A percentile compares a stretch with the other conserved stretches of the same genome.
Conservation (phyloP, 2,113 vertebrate species). For the Centrocercus urophasianus region DNA sequence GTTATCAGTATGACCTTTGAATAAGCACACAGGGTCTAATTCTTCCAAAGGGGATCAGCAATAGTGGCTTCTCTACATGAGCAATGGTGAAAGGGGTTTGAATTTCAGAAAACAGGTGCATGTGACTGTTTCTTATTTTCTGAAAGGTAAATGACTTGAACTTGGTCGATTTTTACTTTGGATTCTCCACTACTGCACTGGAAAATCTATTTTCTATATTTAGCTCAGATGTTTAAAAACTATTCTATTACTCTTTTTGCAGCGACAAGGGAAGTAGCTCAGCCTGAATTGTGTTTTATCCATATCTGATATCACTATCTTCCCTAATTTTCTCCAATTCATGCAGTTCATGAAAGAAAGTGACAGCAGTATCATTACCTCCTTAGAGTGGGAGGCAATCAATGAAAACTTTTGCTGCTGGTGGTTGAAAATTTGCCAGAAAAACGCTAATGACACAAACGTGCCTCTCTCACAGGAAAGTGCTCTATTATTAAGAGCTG, state of each 20-base stretch:
- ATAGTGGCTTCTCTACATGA: too few species aligned
- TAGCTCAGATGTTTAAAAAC: conserved; percentile 4
- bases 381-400: conserved; percentile 27
- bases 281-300: background rate
- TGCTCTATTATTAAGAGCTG: conserved; percentile 53
- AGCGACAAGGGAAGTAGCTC: background rate
- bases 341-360: background rate
- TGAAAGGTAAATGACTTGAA: background rate
- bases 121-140: background rate
- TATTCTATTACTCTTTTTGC: background rate
- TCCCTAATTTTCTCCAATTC: conserved; percentile 1
- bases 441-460: background rate
- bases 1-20: background rate
- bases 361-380: background rate
- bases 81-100: rapidly evolving
- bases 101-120: background rate
- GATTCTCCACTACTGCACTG: background rate
- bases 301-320: background rate
- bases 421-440: conserved; percentile 51
- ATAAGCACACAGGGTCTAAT: background rate
- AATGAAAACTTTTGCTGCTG: conserved; percentile 47
- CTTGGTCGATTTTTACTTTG: background rate
- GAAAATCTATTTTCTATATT: background rate
- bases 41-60: background rate
- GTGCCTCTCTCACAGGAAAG: background rate